These are phyloP conservation scores for Ecliptopera silaceata DNA, from an alignment of 2,888 invertebrate species.

Conservation along the genomic window DNA sequence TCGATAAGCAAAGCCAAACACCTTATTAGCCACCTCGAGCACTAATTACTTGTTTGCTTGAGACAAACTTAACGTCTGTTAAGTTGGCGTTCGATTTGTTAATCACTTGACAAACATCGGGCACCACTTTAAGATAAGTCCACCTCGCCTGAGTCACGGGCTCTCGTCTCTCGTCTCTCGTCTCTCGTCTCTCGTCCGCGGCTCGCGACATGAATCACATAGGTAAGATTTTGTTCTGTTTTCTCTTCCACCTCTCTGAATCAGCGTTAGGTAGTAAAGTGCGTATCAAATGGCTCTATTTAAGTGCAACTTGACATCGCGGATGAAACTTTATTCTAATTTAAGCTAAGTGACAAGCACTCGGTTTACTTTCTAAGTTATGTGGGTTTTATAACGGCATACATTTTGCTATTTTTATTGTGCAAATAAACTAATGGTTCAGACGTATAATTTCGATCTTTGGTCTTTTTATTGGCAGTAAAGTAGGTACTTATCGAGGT, in stretches of 20 bases:
- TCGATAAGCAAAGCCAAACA: conserved; percentile 43
- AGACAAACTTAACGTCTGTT: conserved; percentile 48
- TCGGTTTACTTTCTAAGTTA: background rate
- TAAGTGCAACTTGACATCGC: conserved; percentile 28
- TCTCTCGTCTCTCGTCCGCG: too few species aligned
- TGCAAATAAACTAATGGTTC: too few species aligned
- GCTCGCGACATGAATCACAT: conserved; percentile 50
- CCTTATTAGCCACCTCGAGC: conserved; percentile 39
- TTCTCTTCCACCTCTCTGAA: conserved; percentile 51
- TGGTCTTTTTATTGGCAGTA: too few species aligned
- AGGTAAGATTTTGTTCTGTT: conserved; percentile 45
- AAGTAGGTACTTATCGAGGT: too few species aligned
- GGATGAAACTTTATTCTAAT: conserved; percentile 35
- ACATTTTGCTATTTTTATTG: background rate
- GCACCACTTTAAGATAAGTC: conserved; percentile 31
- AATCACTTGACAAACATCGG: conserved; percentile 53
- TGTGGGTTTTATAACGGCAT: background rate
- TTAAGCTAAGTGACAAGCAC: conserved; percentile 26
- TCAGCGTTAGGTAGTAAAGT: conserved; percentile 40
- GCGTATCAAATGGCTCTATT: conserved; percentile 28
- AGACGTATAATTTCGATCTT: too few species aligned
- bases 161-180: too few species aligned
- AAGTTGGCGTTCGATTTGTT: conserved; percentile 43
- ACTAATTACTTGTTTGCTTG: conserved; percentile 66
- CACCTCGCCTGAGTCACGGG: conserved; percentile 36